phyloP scores from a whole-genome alignment of 2,888 invertebrate genomes.

The Hyalella azteca region DNA sequence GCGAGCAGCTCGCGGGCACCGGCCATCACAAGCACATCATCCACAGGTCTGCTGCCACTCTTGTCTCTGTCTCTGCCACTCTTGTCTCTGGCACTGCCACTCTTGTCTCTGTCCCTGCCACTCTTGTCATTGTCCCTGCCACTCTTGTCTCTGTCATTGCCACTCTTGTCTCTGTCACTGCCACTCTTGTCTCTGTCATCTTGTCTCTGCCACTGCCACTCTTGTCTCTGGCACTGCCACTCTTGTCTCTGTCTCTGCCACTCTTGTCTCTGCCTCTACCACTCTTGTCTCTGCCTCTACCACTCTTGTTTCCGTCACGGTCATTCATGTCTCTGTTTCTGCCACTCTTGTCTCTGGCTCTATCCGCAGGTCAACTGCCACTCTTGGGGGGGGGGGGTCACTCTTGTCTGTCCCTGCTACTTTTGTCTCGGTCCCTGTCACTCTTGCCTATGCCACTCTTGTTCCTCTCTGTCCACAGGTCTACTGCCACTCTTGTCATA shows the following conservation, averaged over 20 bases:
- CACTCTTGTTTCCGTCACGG: neutral
- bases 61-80: neutral
- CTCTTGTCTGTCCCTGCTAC: neutral
- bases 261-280: neutral
- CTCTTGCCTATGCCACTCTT: neutral
- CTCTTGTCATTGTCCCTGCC: neutral
- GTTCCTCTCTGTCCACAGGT: too few relatives aligned
- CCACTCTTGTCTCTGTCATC: too few relatives aligned
- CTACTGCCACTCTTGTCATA: too few relatives aligned
- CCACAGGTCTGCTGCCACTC: neutral
- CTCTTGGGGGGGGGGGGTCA: neutral
- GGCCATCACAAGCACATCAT: slow-evolving; percentile 20
- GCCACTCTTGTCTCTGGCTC: too few relatives aligned
- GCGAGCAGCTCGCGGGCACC: neutral
- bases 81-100: neutral
- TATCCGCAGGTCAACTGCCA: too few relatives aligned
- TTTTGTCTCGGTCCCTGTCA: neutral
- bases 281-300: neutral
- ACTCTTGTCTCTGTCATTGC: neutral
- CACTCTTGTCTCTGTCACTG: too few relatives aligned
- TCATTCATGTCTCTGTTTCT: too few relatives aligned
- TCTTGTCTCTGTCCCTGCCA: neutral
- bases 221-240: neutral
- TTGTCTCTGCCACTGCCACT: too few relatives aligned
- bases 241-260: neutral